Percentiles rank a stretch among this genome's conserved stretches.
Conservation (phyloP, 2,113 vertebrate genomes). For the Ivindomyrus marchei region DNA sequence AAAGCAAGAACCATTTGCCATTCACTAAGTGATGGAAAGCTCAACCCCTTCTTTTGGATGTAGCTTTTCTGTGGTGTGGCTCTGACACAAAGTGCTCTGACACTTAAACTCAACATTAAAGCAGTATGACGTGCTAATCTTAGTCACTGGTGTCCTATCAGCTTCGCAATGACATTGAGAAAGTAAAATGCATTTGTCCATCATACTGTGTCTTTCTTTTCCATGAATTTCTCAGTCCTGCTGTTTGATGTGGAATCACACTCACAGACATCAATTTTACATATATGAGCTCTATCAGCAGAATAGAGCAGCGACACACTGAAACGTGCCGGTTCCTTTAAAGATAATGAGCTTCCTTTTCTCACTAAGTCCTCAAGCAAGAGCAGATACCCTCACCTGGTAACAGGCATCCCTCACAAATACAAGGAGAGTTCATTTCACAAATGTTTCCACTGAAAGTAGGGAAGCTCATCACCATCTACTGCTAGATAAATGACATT, state of each 20-base stretch:
- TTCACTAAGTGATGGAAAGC: neutral
- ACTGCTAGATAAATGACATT: conserved; percentile 4
- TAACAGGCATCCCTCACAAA: neutral
- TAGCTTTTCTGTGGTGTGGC: neutral
- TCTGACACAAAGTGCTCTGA: neutral
- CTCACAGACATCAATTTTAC: conserved; percentile 22
- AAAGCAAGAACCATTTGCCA: neutral
- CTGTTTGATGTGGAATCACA: neutral
- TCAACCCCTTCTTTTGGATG: neutral
- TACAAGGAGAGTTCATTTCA: conserved; percentile 4
- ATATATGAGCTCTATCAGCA: conserved; percentile 43
- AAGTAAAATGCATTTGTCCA: neutral
- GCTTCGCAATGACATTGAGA: neutral
- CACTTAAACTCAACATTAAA: neutral
- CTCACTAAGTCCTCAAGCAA: neutral
- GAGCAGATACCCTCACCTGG: neutral
- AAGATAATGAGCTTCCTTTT: conserved; percentile 48
- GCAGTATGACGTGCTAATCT: neutral
- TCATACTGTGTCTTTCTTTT: neutral
- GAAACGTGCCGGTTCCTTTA: conserved; percentile 47
- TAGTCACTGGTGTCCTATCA: neutral
- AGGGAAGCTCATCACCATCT: conserved; percentile 10
- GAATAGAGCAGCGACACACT: conserved; percentile 25
- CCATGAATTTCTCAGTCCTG: neutral
- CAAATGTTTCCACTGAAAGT: conserved; percentile 32